phyloP scores from a whole-genome alignment of 1,140 invertebrate species.

The Amyelois transitella region DNA sequence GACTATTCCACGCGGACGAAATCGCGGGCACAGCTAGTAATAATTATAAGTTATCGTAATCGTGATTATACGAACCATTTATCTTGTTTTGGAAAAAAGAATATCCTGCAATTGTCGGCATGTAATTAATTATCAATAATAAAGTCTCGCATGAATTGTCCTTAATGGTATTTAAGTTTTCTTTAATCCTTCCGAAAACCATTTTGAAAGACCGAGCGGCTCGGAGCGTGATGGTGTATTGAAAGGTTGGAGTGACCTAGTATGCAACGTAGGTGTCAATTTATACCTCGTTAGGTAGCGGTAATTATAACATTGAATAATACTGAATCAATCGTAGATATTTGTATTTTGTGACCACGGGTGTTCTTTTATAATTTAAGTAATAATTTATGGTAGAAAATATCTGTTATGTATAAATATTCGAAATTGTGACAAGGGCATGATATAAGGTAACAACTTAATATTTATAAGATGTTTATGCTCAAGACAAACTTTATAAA shows the following conservation, averaged over 20 bases:
- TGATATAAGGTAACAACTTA: too few relatives aligned
- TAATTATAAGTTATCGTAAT: background rate
- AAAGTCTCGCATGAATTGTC: slow-evolving; percentile 19
- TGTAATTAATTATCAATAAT: slow-evolving; percentile 18
- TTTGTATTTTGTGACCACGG: background rate
- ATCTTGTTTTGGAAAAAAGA: slow-evolving; percentile 14
- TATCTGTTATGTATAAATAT: too few relatives aligned
- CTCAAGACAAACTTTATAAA: too few relatives aligned
- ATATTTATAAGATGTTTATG: too few relatives aligned
- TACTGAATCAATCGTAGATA: background rate
- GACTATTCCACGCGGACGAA: too few relatives aligned
- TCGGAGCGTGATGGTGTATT: background rate
- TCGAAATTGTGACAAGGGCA: too few relatives aligned
- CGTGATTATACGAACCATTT: slow-evolving; percentile 9
- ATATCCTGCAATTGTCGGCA: slow-evolving; percentile 21
- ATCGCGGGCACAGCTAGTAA: background rate
- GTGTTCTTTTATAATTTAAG: background rate
- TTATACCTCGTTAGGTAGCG: background rate
- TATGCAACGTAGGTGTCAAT: background rate
- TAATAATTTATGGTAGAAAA: background rate
- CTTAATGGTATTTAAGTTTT: background rate
- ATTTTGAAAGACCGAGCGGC: background rate
- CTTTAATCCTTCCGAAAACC: background rate
- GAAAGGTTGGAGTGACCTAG: background rate
- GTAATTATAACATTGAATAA: background rate